Conservation (phyloP, 2,113 vertebrate species). For the Meles meles region DNA sequence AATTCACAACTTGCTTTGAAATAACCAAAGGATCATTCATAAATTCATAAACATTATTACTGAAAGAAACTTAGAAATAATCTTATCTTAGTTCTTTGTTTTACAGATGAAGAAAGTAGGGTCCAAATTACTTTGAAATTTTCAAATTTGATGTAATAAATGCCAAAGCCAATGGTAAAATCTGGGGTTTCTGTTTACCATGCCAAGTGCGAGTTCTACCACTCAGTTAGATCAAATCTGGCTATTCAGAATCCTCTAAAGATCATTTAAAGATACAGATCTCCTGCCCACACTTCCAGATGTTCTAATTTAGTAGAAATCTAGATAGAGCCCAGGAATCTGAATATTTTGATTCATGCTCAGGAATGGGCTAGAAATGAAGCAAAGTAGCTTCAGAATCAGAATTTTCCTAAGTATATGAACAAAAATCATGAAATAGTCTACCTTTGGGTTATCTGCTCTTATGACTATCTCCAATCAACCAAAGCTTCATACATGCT, state of each 20-base stretch:
- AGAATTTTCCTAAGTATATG: neutral
- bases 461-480: neutral
- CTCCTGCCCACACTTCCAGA: neutral
- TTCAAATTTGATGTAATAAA: constrained; percentile 10
- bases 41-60: neutral
- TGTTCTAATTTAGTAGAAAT: constrained; percentile 1
- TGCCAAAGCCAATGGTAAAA: neutral
- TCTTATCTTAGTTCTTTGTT: neutral
- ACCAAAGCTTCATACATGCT: neutral
- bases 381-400: neutral
- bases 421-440: neutral
- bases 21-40: neutral
- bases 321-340: neutral
- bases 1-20: constrained; percentile 4
- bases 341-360: neutral
- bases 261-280: neutral
- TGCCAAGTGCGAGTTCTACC: neutral
- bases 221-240: neutral
- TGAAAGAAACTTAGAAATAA: neutral
- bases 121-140: constrained; percentile 14
- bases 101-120: neutral
- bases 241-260: neutral
- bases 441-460: neutral
- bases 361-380: neutral
- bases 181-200: neutral